Percentiles rank a stretch among this genome's conserved stretches.
Conservation (phyloP, 2,797 vertebrate genomes). For the Rhodeus uyekii region DNA sequence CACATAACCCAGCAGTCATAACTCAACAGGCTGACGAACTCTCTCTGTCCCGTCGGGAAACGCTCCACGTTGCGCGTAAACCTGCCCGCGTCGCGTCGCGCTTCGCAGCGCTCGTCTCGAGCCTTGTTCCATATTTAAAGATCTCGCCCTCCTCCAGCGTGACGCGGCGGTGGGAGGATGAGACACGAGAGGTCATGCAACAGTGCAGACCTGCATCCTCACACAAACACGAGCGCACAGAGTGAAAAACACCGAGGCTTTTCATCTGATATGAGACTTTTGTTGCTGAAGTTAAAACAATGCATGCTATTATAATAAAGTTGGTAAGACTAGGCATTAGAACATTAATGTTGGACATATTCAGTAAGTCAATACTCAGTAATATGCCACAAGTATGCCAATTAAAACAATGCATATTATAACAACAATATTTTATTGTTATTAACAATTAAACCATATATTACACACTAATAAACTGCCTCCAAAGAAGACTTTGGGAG, state of each 20-base stretch:
- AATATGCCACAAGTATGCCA: neutral
- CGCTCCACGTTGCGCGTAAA: conserved; percentile 34
- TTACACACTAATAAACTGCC: neutral
- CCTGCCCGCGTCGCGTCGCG: conserved; percentile 3
- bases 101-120: conserved; percentile 37
- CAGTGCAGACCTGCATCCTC: conserved; percentile 9
- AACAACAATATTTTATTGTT: neutral
- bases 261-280: too few species aligned
- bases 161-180: conserved; percentile 55
- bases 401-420: neutral
- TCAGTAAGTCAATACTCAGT: neutral
- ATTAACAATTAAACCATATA: neutral
- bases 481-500: neutral
- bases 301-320: neutral
- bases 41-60: neutral
- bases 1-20: conserved; percentile 22
- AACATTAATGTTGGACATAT: neutral
- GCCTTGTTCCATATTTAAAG: conserved; percentile 80
- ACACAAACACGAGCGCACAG: neutral
- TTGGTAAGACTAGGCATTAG: neutral
- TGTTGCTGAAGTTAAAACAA: neutral
- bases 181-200: conserved; percentile 46
- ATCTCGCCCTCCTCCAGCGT: conserved; percentile 75
- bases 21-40: conserved; percentile 44
- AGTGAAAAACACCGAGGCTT: too few species aligned